Base-by-base conservation (phyloP, 2,888 invertebrate genomes). In the Notodonta dromedarius region DNA sequence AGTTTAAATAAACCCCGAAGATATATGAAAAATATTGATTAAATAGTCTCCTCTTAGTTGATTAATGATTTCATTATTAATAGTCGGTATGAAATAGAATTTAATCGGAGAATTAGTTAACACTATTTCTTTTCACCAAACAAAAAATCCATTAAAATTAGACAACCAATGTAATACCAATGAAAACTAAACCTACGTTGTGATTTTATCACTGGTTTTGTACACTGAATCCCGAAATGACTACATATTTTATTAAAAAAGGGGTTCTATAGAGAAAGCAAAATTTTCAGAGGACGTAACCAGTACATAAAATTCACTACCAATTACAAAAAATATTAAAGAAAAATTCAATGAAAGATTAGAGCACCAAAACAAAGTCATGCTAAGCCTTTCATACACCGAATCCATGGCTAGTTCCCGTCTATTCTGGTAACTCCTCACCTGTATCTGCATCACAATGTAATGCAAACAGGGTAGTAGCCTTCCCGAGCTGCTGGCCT, bases 401-500 rank as follows among this genome's bases (percentile, higher is more conserved):
- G 68, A 59, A 59, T 65, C 73, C 73, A 76, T 50, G 65, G 77
- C 83, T 80, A 58, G 40, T 54, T 58, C 71, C 70, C 66, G 71
- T 78, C 90, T 83, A 84, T 88, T 88, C 74, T 84, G 84, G 90
- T 79, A 90, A 87, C 87, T 84, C 83, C 93, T 93, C 92, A 93
- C 93, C 93, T 93, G 93, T 68, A 93, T 77, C 82, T 92, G 92
- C 86, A 90, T 87, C 72, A 93, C 78, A 72, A 93, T 77, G 84
- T 89, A 93, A 87, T 93, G 92, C 59, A 93, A 87, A 71, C 92
- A 92, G 69, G 93, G 92, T 73, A 93, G 82, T 63, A 93, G 79
- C 68, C 91, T 79, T 66, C 87, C 81, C 57, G 88, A 91, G 71
- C 90, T 86, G 84, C 86, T 93, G 68, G 88, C 76, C 71, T 91